Base-by-base conservation (phyloP, 2,113 vertebrate species). In the Sorex araneus region DNA sequence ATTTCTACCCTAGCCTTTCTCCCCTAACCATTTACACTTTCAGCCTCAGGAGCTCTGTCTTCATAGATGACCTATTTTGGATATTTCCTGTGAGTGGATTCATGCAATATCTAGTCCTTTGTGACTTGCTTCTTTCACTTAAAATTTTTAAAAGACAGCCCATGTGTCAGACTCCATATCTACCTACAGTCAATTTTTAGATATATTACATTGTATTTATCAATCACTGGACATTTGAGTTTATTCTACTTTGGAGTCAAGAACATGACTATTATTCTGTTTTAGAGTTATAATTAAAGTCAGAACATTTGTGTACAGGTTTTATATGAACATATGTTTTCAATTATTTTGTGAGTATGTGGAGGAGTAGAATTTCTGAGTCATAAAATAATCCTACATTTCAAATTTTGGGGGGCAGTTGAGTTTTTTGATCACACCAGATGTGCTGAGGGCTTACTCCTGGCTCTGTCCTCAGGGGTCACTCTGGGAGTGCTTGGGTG, bases 111-210 rank as follows among this genome's bases (percentile, higher is more conserved):
- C 3, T n/a, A 1, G 9, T 63, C 54, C 57, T 54, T 60, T 69
- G 36, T 36, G 57, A 92, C 40, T 40, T 28, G 19, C 28, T 76
- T 84, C 54, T 77, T 89, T 86, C 32, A n/a, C 21, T 74, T 92
- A 75, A 8, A 25, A 25, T 75, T 47, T 69, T 86, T 74, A 66
- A 10, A 47, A 54, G n/a, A 71, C 84, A 27, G 5, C 67, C 23
- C 63, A 15, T 71, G 27, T 34, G n/a, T 9, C 9, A 32, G 4
- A 12, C 9, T 71, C 8, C 63, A 80, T 50, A 23, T 8, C 6
- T 70, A 64, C 54, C 40, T 67, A 8, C 15, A 13, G 28, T 15
- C 0, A 2, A 76, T 40, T 23, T 34, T 50, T 50, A 50, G 2
- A 50, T 50, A 25, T 45, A 50, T 16, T 74, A 30, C 32, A 3